phyloP scores from a whole-genome alignment of 2,888 invertebrate genomes.

The Dolichopus griseipennis region DNA sequence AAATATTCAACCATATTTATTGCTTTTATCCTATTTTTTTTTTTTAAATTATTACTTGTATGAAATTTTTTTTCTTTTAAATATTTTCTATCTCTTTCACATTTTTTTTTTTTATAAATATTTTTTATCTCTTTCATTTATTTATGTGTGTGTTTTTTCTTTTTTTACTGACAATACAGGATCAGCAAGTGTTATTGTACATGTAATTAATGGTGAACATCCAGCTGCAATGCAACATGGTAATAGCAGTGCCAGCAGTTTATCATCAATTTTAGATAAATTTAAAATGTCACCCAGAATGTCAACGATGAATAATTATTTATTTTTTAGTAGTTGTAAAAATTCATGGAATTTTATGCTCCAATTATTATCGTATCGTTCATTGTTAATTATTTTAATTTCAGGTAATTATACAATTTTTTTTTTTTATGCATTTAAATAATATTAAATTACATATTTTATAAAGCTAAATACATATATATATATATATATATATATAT shows the following conservation, averaged over 20 bases:
- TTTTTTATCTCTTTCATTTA: background rate
- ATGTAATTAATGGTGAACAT: slow-evolving; percentile 68
- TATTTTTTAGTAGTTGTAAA: slow-evolving; percentile 6
- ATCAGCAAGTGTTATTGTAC: slow-evolving; percentile 72
- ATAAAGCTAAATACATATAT: no score
- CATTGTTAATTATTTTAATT: slow-evolving; percentile 4
- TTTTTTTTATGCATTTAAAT: no score
- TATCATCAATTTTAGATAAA: slow-evolving; percentile 28
- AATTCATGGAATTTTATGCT: slow-evolving; percentile 1
- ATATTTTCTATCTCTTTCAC: no score
- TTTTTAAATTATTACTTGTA: no score
- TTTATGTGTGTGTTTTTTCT: background rate
- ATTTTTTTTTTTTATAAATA: background rate
- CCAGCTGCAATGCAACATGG: slow-evolving; percentile 56
- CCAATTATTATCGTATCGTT: background rate
- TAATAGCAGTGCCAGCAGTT: slow-evolving; percentile 40
- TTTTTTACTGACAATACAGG: slow-evolving; percentile 45
- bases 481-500: no score
- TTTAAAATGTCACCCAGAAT: slow-evolving; percentile 19
- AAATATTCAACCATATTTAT: no score
- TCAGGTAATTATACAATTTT: slow-evolving; percentile 1
- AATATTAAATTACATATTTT: no score
- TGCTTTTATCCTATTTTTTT: no score
- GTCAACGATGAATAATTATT: slow-evolving; percentile 14
- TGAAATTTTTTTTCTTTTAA: no score